Percentiles rank a stretch among this genome's conserved stretches.
Evolutionary conservation across 2,888 invertebrate species (phyloP).

Genomic region (Meghimatium bilineatum): DNA sequence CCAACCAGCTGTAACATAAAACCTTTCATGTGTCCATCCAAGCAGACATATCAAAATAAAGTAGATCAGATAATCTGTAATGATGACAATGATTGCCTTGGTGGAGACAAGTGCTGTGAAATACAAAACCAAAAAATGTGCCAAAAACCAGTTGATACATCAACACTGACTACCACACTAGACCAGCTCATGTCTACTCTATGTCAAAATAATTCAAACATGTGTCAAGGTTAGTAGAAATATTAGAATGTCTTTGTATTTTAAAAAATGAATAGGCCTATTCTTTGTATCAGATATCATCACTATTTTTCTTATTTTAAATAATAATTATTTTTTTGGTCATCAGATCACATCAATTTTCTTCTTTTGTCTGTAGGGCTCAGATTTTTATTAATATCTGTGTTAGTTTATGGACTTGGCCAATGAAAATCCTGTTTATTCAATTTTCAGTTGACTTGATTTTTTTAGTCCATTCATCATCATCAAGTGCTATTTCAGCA

Average conservation of each 20-base stretch:
- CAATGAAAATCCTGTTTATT: too few species aligned
- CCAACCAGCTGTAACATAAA: constrained; percentile 22
- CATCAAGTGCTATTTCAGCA: too few species aligned
- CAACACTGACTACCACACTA: neutral
- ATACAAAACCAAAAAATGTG: neutral
- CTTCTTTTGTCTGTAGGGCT: too few species aligned
- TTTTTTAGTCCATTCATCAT: too few species aligned
- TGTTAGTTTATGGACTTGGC: too few species aligned
- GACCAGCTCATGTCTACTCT: constrained; percentile 25
- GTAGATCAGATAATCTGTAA: neutral
- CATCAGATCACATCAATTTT: too few species aligned
- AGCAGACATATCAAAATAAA: neutral
- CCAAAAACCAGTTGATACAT: neutral
- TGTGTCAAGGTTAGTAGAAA: constrained; percentile 34
- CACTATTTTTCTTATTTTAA: too few species aligned
- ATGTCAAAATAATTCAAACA: neutral
- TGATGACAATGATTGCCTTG: constrained; percentile 27
- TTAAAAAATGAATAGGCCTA: too few species aligned
- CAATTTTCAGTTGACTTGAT: too few species aligned
- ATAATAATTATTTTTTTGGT: too few species aligned
- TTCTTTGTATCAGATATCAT: too few species aligned
- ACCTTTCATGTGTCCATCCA: constrained; percentile 21
- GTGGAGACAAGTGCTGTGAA: constrained; percentile 31
- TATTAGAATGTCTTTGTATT: neutral
- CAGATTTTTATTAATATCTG: too few species aligned